Evolutionary conservation across 30 jellyfish, hydroid and myxozoan genomes (phyloP), one percentile per base, ranked within the genome.

Genomic region (Aurelia sp.): DNA sequence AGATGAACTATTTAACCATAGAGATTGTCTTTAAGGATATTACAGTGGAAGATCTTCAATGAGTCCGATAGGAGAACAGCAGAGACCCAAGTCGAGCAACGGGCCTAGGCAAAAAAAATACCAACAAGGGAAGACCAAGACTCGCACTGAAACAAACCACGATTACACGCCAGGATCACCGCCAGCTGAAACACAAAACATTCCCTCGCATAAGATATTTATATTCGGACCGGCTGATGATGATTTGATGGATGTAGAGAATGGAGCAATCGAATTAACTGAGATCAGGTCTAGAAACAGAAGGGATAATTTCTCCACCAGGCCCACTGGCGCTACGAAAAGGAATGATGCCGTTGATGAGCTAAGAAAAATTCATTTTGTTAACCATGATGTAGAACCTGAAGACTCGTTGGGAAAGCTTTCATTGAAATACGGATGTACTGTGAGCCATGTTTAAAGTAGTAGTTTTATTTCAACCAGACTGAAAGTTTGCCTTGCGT

Each of bases 381-480:
- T 87, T 20, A 80, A 69, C 33, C 96, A 87, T 48, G 53, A 57
- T 53, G 76, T 87, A 52, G 90, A 31, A 1, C 31, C 65, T 20
- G 90, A 71, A 11, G 96, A 87, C 37, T 76, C 96, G 20, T 48
- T 87, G 51, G 81, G 85, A 23, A 78, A 78, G 57, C 84, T 87
- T 50, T 68, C 96, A 12, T 44, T 87, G 70, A 76, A 30, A 17
- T 87, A 75, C 77, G 96, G 96, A 52, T 87, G 96, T 31, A 76
- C 90, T 18, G 96, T 87, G 59, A 47, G 96, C 66, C 69, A 18
- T 59, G 33, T 10, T 44, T 6, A 44, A 4, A 44, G 10, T 44
- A 9, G 15, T 44, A 4, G 55, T 44, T 44, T 44, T 44, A 44
- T 44, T n/a, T n/a, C n/a, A n/a, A n/a, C n/a, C n/a, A n/a, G n/a